Evolutionary conservation across 1,140 invertebrate genomes (phyloP), one percentile per base, ranked within the genome.

Genomic region (Drosophila willistoni): DNA sequence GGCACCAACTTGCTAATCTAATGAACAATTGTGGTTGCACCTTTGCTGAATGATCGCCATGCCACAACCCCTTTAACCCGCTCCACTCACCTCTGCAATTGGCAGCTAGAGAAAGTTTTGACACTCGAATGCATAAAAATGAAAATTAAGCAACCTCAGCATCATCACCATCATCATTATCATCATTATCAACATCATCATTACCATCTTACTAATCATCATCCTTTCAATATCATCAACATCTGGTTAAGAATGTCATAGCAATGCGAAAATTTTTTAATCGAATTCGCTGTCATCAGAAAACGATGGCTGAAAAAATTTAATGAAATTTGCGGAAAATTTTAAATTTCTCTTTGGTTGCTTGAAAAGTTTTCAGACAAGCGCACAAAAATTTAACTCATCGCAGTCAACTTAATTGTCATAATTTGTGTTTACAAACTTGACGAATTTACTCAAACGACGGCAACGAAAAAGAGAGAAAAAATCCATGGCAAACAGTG

Each of bases 371-470:
- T 87, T 79, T 62, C 83, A 77, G 83, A 82, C 69, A 72, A 42
- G 44, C 64, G 55, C 67, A 67, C 56, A 3, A 39, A 69, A 73
- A 77, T 80, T 83, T 83, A 87, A 82, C 62, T 60, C 67, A 71
- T 34, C 55, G 67, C 75, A 87, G 79, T 82, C 70, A 89, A 89
- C 73, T 89, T 89, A 89, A 89, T 89, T 89, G 84, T 89, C 85
- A 89, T 89, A 89, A 89, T 89, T 89, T 89, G 73, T 89, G 77
- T 89, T 89, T 81, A 81, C 84, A 73, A 89, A 83, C 84, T 76
- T 84, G 84, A 89, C 80, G 84, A 89, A 84, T 78, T 84, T 73
- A 64, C 80, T 68, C 70, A 79, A 25, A 39, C 29, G 29, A 29
- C 29, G 29, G 29, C 5, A 29, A 29, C 29, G 13, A 19, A 19